These are phyloP conservation scores for Oreochromis mossambicus DNA, from an alignment of 2,797 vertebrate species.

Conservation along the genomic window DNA sequence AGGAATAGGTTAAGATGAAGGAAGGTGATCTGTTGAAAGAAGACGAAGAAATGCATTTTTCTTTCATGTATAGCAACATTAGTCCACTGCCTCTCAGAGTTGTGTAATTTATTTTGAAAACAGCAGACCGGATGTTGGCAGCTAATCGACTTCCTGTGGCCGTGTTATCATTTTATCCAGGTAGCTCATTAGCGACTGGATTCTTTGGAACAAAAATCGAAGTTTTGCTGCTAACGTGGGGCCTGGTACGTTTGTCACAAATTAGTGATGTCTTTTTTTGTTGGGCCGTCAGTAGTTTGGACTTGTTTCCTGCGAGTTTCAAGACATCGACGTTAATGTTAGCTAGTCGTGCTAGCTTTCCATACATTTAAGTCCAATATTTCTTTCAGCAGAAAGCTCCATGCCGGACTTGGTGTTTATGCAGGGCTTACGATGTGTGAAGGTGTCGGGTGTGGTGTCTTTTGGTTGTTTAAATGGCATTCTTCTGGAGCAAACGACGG, in stretches of 20 bases:
- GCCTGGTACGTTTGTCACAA: not conserved
- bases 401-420: fast-evolving
- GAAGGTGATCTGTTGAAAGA: not conserved
- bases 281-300: not conserved
- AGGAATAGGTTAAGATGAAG: not conserved
- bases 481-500: not conserved
- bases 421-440: fast-evolving
- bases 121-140: constrained; percentile 2
- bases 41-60: not conserved
- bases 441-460: not conserved
- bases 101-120: not conserved
- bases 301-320: not conserved
- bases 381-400: not conserved
- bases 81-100: not conserved
- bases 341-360: not conserved
- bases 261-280: not conserved
- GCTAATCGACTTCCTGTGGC: not conserved
- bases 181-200: not conserved
- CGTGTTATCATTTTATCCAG: not conserved
- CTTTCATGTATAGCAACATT: not conserved
- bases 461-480: not conserved
- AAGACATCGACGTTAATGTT: not conserved
- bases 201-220: not conserved
- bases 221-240: not conserved
- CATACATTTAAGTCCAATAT: not conserved